Percentiles rank a stretch among this genome's conserved stretches.
These are phyloP conservation scores for Rhorus exstirpatorius DNA, from an alignment of 2,888 invertebrate species.

Conservation along the genomic window DNA sequence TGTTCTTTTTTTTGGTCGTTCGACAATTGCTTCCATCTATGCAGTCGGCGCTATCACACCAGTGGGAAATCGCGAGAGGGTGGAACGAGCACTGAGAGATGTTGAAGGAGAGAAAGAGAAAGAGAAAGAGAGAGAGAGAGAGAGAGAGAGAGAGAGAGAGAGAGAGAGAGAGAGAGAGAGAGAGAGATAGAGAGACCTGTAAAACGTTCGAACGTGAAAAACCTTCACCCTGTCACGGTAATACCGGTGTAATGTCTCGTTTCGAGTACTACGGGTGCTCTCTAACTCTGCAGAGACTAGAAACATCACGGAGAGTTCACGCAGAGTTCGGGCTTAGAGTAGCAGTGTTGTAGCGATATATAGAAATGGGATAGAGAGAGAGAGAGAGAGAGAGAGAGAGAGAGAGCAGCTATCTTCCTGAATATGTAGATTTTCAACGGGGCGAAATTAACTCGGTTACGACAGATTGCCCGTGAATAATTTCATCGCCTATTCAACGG, in stretches of 20 bases:
- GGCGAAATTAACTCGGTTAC: conserved; percentile 83
- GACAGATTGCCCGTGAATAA: conserved; percentile 84
- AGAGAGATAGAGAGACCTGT: neutral
- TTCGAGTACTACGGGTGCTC: conserved; percentile 27
- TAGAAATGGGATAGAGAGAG: conserved; percentile 7
- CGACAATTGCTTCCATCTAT: conserved; percentile 23
- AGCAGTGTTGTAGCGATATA: conserved; percentile 25
- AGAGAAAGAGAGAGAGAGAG: neutral
- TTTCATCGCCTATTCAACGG: conserved; percentile 82
- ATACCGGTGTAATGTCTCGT: conserved; percentile 49
- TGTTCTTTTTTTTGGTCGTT: conserved; percentile 16
- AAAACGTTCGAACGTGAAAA: conserved; percentile 34
- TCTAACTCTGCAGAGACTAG: conserved; percentile 11
- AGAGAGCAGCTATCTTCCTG: conserved; percentile 71
- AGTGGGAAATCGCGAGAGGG: conserved; percentile 27
- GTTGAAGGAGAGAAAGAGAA: neutral
- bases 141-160: neutral
- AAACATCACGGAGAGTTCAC: conserved; percentile 31
- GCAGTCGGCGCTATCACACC: conserved; percentile 21
- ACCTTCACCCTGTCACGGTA: conserved; percentile 3
- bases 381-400: conserved; percentile 35
- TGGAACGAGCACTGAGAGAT: neutral
- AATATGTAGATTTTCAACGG: conserved; percentile 76
- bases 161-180: neutral
- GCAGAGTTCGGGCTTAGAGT: conserved; percentile 12